These are phyloP conservation scores for Phylloscopus whistleri DNA, from an alignment of 2,113 vertebrate genomes.

Conservation along the genomic window DNA sequence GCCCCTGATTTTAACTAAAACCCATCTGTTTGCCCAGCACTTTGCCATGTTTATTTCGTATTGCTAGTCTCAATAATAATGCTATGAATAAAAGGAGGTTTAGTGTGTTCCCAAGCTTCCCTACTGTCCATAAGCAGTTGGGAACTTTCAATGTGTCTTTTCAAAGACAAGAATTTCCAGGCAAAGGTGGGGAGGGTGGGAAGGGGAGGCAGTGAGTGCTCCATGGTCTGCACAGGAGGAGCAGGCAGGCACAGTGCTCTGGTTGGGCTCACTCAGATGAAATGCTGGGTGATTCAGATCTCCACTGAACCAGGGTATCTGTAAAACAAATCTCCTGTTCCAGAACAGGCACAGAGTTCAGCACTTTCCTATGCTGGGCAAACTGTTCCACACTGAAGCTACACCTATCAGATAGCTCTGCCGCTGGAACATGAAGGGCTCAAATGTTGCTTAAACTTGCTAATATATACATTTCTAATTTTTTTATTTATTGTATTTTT, in stretches of 20 bases:
- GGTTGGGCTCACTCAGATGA: not conserved
- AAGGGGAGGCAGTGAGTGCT: constrained; percentile 9
- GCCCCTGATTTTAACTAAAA: constrained; percentile 75
- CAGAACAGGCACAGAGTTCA: constrained; percentile 52
- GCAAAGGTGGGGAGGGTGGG: constrained; percentile 36
- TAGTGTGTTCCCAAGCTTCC: not conserved
- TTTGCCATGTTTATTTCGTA: not conserved
- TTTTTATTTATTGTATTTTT: not conserved
- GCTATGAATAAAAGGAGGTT: not conserved
- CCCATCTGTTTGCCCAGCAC: constrained; percentile 74
- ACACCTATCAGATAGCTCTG: constrained; percentile 51
- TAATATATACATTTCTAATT: not conserved
- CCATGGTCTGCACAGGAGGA: not conserved
- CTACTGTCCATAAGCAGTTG: not conserved
- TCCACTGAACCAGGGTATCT: constrained; percentile 28
- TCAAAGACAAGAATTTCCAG: constrained; percentile 23
- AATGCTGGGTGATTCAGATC: constrained; percentile 52
- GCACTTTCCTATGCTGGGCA: constrained; percentile 64
- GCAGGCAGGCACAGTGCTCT: constrained; percentile 21
- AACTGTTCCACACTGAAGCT: constrained; percentile 2
- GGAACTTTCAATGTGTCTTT: not conserved
- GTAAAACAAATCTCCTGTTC: constrained; percentile 65
- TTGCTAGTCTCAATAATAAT: not conserved
- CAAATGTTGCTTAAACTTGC: constrained; percentile 27
- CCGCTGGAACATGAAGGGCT: not conserved